Conservation (phyloP, 2,113 vertebrate genomes). For the Crotalus horridus region DNA sequence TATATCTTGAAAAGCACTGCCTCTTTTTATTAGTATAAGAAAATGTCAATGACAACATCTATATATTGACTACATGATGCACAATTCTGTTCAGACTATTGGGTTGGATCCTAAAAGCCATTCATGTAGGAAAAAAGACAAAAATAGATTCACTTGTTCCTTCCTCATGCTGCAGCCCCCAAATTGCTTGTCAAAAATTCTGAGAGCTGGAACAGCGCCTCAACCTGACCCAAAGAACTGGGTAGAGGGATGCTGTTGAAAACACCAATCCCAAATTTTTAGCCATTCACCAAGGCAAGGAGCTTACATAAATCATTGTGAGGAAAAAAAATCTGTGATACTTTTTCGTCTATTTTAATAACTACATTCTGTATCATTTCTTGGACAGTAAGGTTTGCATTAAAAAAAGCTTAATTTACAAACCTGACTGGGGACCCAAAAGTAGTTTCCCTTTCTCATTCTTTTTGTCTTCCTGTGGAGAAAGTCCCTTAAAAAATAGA, state of each 20-base stretch:
- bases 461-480: slow-evolving; percentile 81
- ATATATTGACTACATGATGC: neutral
- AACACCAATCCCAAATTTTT: neutral
- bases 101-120: neutral
- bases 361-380: neutral
- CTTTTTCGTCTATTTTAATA: neutral
- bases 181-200: neutral
- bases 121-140: neutral
- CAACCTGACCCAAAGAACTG: neutral
- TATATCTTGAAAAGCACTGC: neutral
- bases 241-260: neutral
- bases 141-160: neutral
- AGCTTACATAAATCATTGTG: neutral
- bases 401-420: slow-evolving; percentile 45
- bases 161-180: neutral
- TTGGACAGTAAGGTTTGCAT: neutral
- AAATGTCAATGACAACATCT: neutral
- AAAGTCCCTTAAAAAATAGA: slow-evolving; percentile 70
- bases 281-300: neutral
- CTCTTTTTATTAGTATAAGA: neutral
- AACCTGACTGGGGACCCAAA: slow-evolving; percentile 88
- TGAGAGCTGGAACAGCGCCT: neutral
- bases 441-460: slow-evolving; percentile 80
- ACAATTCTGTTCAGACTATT: neutral
- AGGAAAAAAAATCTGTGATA: neutral